A percentile compares a stretch with the other conserved stretches of the same genome.
These are phyloP conservation scores for Ariolimax columbianus DNA, from an alignment of 2,888 invertebrate genomes.

Conservation along the genomic window DNA sequence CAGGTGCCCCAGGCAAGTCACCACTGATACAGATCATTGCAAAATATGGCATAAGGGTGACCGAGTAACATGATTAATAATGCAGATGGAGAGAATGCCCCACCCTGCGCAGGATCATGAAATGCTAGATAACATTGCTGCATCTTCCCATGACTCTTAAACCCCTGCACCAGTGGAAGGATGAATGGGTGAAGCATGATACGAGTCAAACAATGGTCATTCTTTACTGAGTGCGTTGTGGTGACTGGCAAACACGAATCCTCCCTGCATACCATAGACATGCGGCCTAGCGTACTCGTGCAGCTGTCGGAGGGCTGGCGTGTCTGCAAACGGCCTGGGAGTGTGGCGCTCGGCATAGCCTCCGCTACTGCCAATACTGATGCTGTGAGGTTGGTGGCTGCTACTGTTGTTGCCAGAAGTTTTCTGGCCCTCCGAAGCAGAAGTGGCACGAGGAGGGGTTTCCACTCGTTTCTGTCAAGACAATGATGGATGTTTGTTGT, in stretches of 20 bases:
- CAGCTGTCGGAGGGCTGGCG: constrained; percentile 94
- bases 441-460: constrained; percentile 67
- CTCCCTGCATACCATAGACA: constrained; percentile 76
- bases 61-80: no score
- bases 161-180: no score
- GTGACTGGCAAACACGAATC: neutral
- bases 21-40: no score
- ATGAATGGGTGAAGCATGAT: neutral
- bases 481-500: no score
- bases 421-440: constrained; percentile 69
- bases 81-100: no score
- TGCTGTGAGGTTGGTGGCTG: neutral
- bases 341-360: constrained; percentile 68
- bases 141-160: no score
- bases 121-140: no score
- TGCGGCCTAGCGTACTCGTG: constrained; percentile 95
- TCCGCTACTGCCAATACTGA: neutral
- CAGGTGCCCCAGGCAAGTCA: no score
- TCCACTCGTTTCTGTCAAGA: constrained; percentile 57
- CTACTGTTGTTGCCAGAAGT: constrained; percentile 53
- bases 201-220: neutral
- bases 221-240: neutral
- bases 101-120: no score
- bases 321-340: constrained; percentile 86
- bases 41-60: no score